A percentile compares a stretch with the other conserved stretches of the same genome.
Evolutionary conservation across 2,888 invertebrate genomes (phyloP).

Genomic region (Brachyopa scutellaris): DNA sequence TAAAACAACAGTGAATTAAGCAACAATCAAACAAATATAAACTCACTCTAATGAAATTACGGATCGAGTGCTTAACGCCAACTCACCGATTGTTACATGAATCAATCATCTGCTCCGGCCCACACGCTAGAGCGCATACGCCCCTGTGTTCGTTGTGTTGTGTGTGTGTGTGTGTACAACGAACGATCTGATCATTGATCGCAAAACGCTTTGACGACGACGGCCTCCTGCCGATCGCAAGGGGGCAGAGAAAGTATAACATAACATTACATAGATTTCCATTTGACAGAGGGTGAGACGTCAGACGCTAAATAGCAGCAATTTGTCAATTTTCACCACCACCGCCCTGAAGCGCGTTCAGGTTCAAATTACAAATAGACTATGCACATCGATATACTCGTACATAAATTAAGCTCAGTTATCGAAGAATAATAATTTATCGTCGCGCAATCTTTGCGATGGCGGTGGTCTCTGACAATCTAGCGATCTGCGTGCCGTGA

Average conservation of each 20-base stretch:
- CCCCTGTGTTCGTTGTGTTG: slow-evolving; percentile 45
- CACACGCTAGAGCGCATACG: slow-evolving; percentile 63
- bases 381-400: not conserved
- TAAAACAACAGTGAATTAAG: slow-evolving; percentile 65
- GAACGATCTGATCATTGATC: slow-evolving; percentile 69
- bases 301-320: slow-evolving; percentile 67
- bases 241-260: slow-evolving; percentile 5
- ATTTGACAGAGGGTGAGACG: slow-evolving; percentile 48
- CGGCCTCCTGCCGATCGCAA: slow-evolving; percentile 58
- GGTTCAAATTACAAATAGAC: slow-evolving; percentile 49
- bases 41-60: slow-evolving; percentile 67
- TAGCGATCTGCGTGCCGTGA: slow-evolving; percentile 64
- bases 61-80: slow-evolving; percentile 70
- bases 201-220: slow-evolving; percentile 34
- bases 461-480: slow-evolving; percentile 66
- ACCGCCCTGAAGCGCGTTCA: slow-evolving; percentile 51
- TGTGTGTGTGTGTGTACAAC: slow-evolving; percentile 44
- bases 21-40: slow-evolving; percentile 70
- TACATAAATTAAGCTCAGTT: slow-evolving; percentile 59
- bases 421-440: slow-evolving; percentile 71
- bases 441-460: slow-evolving; percentile 60
- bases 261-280: slow-evolving; percentile 2
- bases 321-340: slow-evolving; percentile 70
- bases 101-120: slow-evolving; percentile 71
- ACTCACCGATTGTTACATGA: slow-evolving; percentile 70